Evolutionary conservation across 1,140 invertebrate species (phyloP), one percentile per base, ranked within the genome.

Genomic region (Dinothrombium tinctorium): DNA sequence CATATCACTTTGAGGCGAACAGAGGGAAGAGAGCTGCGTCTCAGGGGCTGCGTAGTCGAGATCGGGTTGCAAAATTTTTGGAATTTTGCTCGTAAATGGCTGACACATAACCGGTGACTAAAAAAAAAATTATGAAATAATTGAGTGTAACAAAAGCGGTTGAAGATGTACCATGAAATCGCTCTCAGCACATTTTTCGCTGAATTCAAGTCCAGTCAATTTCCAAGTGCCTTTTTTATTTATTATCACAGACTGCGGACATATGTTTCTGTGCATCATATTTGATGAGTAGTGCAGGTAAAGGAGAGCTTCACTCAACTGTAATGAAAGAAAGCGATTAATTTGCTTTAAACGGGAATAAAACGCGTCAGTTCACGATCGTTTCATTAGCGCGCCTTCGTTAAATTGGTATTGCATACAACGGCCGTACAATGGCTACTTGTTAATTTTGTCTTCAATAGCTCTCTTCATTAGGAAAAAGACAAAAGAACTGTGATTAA

Each of bases 221-320:
- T 95, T 96, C 90, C 90, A 96, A 8, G 80, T 86, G 24, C 86
- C 86, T 33, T 73, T 71, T 53, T 79, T 84, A n/a, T 81, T 94
- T 37, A 95, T 74, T 33, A 96, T 68, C 46, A 96, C 77, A 47
- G 78, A 84, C 45, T 73, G 73, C 4, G 90, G 87, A 59, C 79
- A 89, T 14, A 95, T 70, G 58, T 95, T 95, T 49, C 81, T 70
- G 57, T 96, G 89, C 31, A 94, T 67, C 46, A 78, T 66, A 54
- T 77, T 73, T 43, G 71, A 70, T 19, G 70, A 73, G 56, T 76
- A 74, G 60, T 95, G 89, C 32, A 96, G 64, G 61, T 80, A 95
- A 9, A 79, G 69, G 46, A 96, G 64, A 2, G 84, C 90, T 56
- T 96, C 89, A 7, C 76, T 79, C 44, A 95, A 73, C 87, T 95